These are phyloP conservation scores for Lepisosteus osseus DNA, from an alignment of 2,113 vertebrate species.

Conservation along the genomic window DNA sequence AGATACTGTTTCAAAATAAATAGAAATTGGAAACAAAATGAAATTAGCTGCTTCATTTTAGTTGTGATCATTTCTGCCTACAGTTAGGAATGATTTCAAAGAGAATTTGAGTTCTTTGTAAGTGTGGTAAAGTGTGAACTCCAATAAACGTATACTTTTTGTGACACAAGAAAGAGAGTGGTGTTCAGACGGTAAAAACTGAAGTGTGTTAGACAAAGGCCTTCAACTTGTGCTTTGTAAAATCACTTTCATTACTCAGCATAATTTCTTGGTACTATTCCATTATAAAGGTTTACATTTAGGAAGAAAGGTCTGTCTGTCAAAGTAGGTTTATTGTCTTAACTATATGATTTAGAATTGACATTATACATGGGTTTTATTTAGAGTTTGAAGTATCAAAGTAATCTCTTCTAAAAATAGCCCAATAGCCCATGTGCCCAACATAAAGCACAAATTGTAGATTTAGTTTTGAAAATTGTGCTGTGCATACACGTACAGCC, in stretches of 20 bases:
- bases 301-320: neutral
- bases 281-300: neutral
- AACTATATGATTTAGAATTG: too few species aligned
- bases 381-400: too few species aligned
- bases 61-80: neutral
- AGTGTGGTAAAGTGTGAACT: neutral
- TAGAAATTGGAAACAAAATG: too few species aligned
- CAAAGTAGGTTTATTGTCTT: neutral
- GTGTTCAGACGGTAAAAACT: neutral
- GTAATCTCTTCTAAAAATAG: too few species aligned
- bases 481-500: too few species aligned
- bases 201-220: neutral
- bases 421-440: too few species aligned
- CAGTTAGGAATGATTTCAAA: constrained; percentile 6
- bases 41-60: too few species aligned
- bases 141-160: neutral
- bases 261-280: neutral
- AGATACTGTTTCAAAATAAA: too few species aligned
- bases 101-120: constrained; percentile 5
- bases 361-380: too few species aligned
- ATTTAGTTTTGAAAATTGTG: too few species aligned
- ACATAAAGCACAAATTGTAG: too few species aligned
- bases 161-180: neutral
- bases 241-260: neutral
- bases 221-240: neutral